These are phyloP conservation scores for Panurus biarmicus DNA, from an alignment of 2,113 vertebrate genomes.

Conservation along the genomic window DNA sequence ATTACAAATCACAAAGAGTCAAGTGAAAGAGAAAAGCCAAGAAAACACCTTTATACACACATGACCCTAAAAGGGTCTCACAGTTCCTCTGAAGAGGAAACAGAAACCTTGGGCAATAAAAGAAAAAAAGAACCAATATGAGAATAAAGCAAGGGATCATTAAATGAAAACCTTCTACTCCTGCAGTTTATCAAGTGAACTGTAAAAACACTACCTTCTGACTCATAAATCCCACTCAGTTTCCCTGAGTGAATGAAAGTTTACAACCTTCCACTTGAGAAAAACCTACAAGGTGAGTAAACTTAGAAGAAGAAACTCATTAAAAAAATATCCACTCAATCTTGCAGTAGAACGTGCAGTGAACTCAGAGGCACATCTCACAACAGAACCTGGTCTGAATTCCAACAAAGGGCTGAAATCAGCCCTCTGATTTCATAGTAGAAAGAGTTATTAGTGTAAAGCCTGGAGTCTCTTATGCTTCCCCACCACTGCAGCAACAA, in stretches of 20 bases:
- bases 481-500: not conserved
- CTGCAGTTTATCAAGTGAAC: not conserved
- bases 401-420: not conserved
- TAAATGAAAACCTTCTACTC: not conserved
- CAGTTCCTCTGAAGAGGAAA: not conserved
- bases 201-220: not conserved
- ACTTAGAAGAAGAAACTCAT: not conserved
- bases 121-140: not conserved
- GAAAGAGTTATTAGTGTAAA: not conserved
- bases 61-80: not conserved
- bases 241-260: not conserved
- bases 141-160: not conserved
- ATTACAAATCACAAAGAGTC: not conserved
- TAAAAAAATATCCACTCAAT: not conserved
- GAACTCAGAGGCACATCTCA: not conserved
- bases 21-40: not conserved
- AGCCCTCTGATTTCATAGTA: not conserved
- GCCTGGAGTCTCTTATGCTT: not conserved
- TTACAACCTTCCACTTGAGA: not conserved
- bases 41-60: not conserved
- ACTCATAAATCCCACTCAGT: not conserved
- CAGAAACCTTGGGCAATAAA: not conserved
- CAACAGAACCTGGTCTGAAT: not conserved
- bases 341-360: not conserved
- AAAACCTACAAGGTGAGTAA: not conserved